phyloP scores from a whole-genome alignment of 2,797 vertebrate genomes.

The Notamacropus eugenii region DNA sequence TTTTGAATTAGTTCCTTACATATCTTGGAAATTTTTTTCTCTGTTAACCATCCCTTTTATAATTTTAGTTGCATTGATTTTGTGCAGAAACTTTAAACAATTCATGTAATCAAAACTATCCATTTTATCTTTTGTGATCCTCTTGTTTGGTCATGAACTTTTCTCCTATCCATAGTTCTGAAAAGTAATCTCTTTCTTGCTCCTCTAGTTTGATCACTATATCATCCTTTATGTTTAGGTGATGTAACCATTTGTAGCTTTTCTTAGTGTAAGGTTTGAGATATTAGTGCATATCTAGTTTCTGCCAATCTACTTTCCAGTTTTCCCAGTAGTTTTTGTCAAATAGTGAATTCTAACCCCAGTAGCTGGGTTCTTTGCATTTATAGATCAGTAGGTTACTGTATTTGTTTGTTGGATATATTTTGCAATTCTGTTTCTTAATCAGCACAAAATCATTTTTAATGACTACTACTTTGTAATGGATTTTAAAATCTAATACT shows the following conservation, averaged over 20 bases:
- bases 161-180: neutral
- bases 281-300: neutral
- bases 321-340: neutral
- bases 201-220: neutral
- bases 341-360: neutral
- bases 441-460: neutral
- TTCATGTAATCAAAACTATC: neutral
- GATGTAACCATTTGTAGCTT: neutral
- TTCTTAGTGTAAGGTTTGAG: neutral
- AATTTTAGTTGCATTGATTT: neutral
- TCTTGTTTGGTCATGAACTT: neutral
- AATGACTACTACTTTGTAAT: neutral
- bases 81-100: neutral
- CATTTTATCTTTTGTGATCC: neutral
- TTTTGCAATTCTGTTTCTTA: neutral
- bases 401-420: neutral
- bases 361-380: neutral
- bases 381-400: neutral
- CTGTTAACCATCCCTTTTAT: neutral
- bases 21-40: neutral
- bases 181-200: neutral
- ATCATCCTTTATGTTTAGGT: neutral
- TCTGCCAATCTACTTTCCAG: neutral
- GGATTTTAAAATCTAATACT: neutral
- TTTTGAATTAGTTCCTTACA: neutral